Evolutionary conservation across 2,797 vertebrate genomes (phyloP).

Genomic region (Selene dorsalis): DNA sequence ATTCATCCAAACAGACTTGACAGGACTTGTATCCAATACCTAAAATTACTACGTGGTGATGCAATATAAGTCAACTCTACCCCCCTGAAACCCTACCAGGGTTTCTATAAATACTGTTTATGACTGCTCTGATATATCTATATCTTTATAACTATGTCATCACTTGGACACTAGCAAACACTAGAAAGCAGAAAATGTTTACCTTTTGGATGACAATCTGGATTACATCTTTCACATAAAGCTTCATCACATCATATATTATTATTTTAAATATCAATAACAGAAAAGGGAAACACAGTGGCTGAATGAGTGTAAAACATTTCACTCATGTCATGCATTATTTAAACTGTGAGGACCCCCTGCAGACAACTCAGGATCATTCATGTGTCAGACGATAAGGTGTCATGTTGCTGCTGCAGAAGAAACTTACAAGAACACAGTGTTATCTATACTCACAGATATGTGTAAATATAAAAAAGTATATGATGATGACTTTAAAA

Average conservation of each 20-base stretch:
- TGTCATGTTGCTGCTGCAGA: conserved; percentile 52
- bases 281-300: neutral
- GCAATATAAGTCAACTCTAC: conserved; percentile 15
- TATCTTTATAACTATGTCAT: neutral
- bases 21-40: conserved; percentile 47
- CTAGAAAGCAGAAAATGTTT: too few relatives aligned
- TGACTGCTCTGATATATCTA: neutral
- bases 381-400: conserved; percentile 44
- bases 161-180: neutral
- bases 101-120: neutral
- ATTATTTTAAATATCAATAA: neutral
- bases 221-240: neutral
- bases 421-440: neutral
- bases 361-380: conserved; percentile 42
- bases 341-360: conserved; percentile 64
- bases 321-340: conserved; percentile 66
- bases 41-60: conserved; percentile 31
- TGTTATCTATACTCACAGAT: neutral
- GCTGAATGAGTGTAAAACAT: neutral
- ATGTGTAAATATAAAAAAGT: conserved; percentile 2
- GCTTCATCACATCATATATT: neutral
- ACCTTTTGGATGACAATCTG: too few relatives aligned
- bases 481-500: neutral
- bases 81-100: too few relatives aligned
- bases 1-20: conserved; percentile 54